A percentile compares a stretch with the other conserved stretches of the same genome.
These are phyloP conservation scores for Leptothorax acervorum DNA, from an alignment of 2,888 invertebrate species.

Conservation along the genomic window DNA sequence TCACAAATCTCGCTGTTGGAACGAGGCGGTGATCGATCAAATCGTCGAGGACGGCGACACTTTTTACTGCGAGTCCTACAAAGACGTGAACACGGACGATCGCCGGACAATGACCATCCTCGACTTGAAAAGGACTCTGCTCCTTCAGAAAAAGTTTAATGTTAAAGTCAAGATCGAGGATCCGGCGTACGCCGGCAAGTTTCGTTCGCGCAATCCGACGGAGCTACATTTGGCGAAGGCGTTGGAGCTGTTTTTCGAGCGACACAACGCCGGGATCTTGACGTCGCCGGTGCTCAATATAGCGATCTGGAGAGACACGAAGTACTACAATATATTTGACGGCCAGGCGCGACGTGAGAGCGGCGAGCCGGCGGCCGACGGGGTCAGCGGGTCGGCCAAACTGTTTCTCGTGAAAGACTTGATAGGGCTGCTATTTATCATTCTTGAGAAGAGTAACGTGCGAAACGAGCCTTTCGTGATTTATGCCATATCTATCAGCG, in stretches of 20 bases:
- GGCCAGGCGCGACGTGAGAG: conserved; percentile 78
- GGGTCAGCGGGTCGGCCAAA: conserved; percentile 76
- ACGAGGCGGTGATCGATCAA: conserved; percentile 81
- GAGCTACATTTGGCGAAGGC: conserved; percentile 80
- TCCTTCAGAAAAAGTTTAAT: conserved; percentile 76
- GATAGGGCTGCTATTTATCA: conserved; percentile 77
- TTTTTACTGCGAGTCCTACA: conserved; percentile 81
- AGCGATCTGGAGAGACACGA: conserved; percentile 80
- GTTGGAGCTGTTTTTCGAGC: conserved; percentile 79
- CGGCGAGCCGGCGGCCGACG: conserved; percentile 70
- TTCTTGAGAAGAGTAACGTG: conserved; percentile 81
- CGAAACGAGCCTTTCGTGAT: conserved; percentile 80
- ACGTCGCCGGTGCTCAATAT: conserved; percentile 79
- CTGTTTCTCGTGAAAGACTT: conserved; percentile 79
- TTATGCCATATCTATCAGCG: conserved; percentile 72
- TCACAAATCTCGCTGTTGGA: conserved; percentile 80
- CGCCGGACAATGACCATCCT: conserved; percentile 75
- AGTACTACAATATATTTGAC: conserved; percentile 80
- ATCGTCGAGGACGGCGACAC: conserved; percentile 82
- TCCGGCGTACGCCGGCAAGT: conserved; percentile 80
- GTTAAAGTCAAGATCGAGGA: conserved; percentile 79
- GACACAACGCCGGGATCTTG: conserved; percentile 77
- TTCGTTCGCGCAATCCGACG: conserved; percentile 79
- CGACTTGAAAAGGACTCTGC: conserved; percentile 76
- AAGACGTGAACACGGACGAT: conserved; percentile 74